These are phyloP conservation scores for Vanacampus margaritifer DNA, from an alignment of 2,113 vertebrate genomes.

Conservation along the genomic window DNA sequence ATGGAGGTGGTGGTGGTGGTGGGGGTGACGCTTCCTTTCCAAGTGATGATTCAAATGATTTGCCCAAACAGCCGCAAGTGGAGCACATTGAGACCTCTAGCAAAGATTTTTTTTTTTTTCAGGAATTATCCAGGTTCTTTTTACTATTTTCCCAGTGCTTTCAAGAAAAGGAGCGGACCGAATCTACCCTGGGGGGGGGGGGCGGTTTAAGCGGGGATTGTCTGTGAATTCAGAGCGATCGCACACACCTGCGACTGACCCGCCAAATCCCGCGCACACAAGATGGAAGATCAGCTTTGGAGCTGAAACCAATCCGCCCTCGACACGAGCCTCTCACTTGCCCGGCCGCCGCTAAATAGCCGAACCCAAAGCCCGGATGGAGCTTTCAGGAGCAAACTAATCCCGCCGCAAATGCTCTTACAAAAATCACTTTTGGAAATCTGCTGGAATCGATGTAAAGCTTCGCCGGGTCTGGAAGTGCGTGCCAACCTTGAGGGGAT, in stretches of 20 bases:
- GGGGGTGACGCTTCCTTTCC: constrained; percentile 11
- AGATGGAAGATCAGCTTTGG: constrained; percentile 60
- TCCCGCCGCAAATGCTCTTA: constrained; percentile 74
- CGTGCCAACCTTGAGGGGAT: constrained; percentile 49
- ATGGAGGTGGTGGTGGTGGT: constrained; percentile 5
- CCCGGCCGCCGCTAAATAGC: constrained; percentile 63
- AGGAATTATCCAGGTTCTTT: constrained; percentile 4
- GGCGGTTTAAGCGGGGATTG: constrained; percentile 55
- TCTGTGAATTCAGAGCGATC: constrained; percentile 37
- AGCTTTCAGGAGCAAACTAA: constrained; percentile 72
- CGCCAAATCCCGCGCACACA: constrained; percentile 41
- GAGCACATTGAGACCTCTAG: background rate
- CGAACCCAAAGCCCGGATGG: constrained; percentile 63
- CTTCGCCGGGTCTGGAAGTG: constrained; percentile 44
- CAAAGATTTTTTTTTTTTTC: constrained; percentile 4
- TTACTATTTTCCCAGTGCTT: background rate
- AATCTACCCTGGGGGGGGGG: constrained; percentile 34
- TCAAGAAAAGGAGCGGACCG: constrained; percentile 8
- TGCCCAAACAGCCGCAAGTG: constrained; percentile 10
- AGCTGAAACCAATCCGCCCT: constrained; percentile 61
- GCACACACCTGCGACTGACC: constrained; percentile 60
- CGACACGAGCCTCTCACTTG: constrained; percentile 42
- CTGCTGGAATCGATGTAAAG: constrained; percentile 68
- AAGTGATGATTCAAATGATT: constrained; percentile 4
- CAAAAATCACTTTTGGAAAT: constrained; percentile 72